Conservation (phyloP, 2,888 invertebrate genomes). For the Philaethria dido region DNA sequence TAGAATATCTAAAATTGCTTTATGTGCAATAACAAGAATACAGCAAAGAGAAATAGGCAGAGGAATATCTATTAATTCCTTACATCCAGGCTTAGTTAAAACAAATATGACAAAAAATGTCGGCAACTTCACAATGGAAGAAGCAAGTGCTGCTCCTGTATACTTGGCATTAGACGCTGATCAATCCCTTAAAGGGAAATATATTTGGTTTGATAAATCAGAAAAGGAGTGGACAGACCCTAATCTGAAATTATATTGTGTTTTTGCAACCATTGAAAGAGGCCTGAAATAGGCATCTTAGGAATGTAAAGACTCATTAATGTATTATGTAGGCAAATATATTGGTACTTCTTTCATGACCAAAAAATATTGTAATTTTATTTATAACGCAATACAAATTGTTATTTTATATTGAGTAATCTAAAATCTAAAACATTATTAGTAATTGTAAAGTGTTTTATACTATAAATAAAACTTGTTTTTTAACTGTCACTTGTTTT, state of each 20-base stretch:
- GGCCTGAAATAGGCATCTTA: neutral
- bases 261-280: neutral
- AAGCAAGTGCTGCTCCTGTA: neutral
- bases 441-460: too few species aligned
- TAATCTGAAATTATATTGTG: neutral
- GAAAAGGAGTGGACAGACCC: neutral
- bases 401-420: too few species aligned
- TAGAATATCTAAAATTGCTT: neutral
- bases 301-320: too few species aligned
- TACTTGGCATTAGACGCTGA: neutral
- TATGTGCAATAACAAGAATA: neutral
- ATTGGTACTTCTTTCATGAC: too few species aligned
- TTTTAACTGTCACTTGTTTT: too few species aligned
- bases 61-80: conserved; percentile 47
- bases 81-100: conserved; percentile 50
- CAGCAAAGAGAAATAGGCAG: conserved; percentile 31
- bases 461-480: too few species aligned
- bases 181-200: neutral
- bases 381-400: too few species aligned
- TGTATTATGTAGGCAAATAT: too few species aligned
- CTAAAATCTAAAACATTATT: too few species aligned
- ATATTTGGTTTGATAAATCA: neutral
- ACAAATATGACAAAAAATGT: conserved; percentile 47
- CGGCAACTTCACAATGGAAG: conserved; percentile 32
- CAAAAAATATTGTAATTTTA: too few species aligned